Conservation (phyloP, 2,113 vertebrate species). For the Sebastes schlegelii region DNA sequence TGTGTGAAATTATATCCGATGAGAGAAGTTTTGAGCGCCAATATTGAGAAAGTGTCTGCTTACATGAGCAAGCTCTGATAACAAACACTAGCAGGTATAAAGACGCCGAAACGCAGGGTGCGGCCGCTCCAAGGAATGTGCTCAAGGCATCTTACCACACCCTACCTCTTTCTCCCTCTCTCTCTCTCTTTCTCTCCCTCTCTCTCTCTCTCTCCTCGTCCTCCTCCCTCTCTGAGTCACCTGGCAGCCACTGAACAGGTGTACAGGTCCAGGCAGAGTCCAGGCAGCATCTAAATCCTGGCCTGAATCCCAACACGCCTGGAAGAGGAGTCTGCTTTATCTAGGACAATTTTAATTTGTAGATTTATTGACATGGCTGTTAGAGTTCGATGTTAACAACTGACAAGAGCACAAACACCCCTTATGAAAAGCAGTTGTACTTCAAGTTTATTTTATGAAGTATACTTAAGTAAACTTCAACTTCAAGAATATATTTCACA, state of each 20-base stretch:
- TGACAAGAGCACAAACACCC: neutral
- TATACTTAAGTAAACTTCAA: too few species aligned
- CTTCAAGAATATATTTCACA: too few species aligned
- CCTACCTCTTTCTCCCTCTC: slow-evolving; percentile 17
- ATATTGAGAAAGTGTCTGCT: slow-evolving; percentile 38
- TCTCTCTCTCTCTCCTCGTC: slow-evolving; percentile 2
- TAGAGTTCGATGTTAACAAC: neutral
- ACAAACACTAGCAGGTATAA: slow-evolving; percentile 66
- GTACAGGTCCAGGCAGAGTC: slow-evolving; percentile 61
- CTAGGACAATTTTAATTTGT: slow-evolving; percentile 14
- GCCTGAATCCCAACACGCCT: slow-evolving; percentile 29
- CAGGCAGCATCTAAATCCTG: slow-evolving; percentile 41
- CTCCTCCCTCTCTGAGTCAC: slow-evolving; percentile 71
- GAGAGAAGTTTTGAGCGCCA: neutral
- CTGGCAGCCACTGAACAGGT: slow-evolving; percentile 65
- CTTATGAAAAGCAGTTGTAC: too few species aligned
- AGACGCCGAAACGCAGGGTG: slow-evolving; percentile 61
- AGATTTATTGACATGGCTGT: slow-evolving; percentile 16
- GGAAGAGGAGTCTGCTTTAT: slow-evolving; percentile 19
- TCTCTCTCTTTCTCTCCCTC: neutral
- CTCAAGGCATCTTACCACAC: slow-evolving; percentile 75
- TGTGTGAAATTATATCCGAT: neutral
- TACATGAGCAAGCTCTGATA: slow-evolving; percentile 19
- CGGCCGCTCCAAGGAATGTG: slow-evolving; percentile 71
- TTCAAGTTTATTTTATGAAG: too few species aligned